phyloP scores from a whole-genome alignment of 2,888 invertebrate genomes.

The Tipula unca region DNA sequence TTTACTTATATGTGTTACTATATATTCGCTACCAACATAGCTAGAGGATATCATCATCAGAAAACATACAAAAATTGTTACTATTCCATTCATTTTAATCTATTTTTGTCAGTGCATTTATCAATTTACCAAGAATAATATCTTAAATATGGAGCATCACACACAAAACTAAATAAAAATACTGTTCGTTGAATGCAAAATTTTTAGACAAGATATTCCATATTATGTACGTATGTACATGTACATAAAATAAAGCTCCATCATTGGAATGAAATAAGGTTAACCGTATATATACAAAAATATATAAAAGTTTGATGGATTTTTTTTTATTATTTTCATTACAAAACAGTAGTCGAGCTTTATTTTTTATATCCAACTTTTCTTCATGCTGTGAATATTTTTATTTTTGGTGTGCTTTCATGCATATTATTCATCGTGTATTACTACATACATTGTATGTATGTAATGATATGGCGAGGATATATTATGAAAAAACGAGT shows the following conservation, averaged over 20 bases:
- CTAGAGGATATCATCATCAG: neutral
- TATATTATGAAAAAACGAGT: neutral
- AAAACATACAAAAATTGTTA: neutral
- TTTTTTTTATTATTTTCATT: neutral
- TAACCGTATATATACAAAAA: neutral
- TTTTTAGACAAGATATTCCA: neutral
- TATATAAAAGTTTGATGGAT: neutral
- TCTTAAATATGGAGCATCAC: neutral
- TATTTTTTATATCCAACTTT: too few species aligned
- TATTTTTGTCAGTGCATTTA: neutral
- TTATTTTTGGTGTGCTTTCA: neutral
- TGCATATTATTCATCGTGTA: neutral
- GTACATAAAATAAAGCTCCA: neutral
- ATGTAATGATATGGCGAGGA: neutral
- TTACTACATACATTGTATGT: too few species aligned
- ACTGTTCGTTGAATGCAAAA: neutral
- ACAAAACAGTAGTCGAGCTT: neutral
- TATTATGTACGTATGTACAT: neutral
- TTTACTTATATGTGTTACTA: neutral
- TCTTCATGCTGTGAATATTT: neutral
- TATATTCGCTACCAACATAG: too few species aligned
- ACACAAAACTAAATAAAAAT: neutral
- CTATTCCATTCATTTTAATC: neutral
- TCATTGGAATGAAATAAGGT: neutral
- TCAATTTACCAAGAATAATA: neutral